These are phyloP conservation scores for Erebia aethiops DNA, from an alignment of 2,888 invertebrate species.

Conservation along the genomic window DNA sequence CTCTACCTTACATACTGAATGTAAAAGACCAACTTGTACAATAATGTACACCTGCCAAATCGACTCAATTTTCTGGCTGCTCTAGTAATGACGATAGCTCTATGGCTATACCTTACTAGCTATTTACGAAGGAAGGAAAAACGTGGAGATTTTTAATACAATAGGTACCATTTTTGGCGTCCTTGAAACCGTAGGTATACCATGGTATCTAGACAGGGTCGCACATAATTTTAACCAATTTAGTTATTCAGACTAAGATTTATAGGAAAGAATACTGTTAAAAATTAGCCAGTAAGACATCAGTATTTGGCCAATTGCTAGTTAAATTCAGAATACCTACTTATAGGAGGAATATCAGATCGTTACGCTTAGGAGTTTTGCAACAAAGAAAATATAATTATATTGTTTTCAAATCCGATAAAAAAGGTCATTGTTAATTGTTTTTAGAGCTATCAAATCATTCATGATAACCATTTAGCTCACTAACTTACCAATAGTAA, in stretches of 20 bases:
- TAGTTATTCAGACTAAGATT: too few relatives aligned
- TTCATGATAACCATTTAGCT: too few relatives aligned
- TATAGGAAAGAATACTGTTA: too few relatives aligned
- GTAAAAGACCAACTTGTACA: too few relatives aligned
- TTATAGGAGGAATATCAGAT: constrained; percentile 8
- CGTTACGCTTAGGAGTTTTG: constrained; percentile 16
- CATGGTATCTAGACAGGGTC: background rate
- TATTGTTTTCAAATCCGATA: constrained; percentile 15
- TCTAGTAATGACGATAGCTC: background rate
- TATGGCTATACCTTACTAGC: background rate
- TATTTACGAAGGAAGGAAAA: background rate
- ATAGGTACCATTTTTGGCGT: background rate
- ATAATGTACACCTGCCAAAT: too few relatives aligned
- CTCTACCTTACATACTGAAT: too few relatives aligned
- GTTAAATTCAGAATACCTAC: background rate
- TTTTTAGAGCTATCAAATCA: too few relatives aligned
- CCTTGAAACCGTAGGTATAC: background rate
- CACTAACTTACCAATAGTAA: too few relatives aligned
- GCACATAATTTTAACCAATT: too few relatives aligned
- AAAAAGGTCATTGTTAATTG: constrained; percentile 4
- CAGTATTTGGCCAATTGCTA: background rate
- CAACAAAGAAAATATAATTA: constrained; percentile 15
- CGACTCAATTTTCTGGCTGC: background rate
- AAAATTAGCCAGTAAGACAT: too few relatives aligned
- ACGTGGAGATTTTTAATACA: constrained; percentile 3